Percentiles rank a stretch among this genome's conserved stretches.
Evolutionary conservation across 2,797 vertebrate species (phyloP).

Genomic region (Artibeus lituratus): DNA sequence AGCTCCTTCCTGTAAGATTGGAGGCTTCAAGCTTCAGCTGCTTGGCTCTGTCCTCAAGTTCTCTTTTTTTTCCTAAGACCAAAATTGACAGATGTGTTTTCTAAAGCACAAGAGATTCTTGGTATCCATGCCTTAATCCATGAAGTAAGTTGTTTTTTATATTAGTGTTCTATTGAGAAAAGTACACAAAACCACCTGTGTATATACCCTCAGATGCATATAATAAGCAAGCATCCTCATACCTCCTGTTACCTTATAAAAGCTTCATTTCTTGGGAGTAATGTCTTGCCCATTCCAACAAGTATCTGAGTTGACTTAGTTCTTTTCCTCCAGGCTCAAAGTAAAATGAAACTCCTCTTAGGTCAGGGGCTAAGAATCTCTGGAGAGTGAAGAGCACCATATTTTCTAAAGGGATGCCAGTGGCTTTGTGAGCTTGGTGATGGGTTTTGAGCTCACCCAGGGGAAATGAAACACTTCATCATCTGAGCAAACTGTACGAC

Average conservation of each 20-base stretch:
- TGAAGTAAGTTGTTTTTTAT: not conserved
- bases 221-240: not conserved
- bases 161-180: slow-evolving; percentile 55
- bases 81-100: not conserved
- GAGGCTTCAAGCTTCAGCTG: not conserved
- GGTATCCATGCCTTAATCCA: not conserved
- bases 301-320: slow-evolving; percentile 66
- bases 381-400: slow-evolving; percentile 91
- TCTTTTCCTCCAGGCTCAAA: slow-evolving; percentile 90
- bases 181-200: not conserved
- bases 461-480: slow-evolving; percentile 90
- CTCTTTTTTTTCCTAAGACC: not conserved
- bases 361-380: slow-evolving; percentile 91
- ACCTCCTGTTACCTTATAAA: not conserved
- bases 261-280: not conserved
- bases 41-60: not conserved
- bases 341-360: slow-evolving; percentile 95
- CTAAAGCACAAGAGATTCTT: not conserved
- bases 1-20: not conserved
- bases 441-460: slow-evolving; percentile 92
- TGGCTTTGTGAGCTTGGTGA: slow-evolving; percentile 87
- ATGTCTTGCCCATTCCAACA: not conserved
- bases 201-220: not conserved
- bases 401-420: slow-evolving; percentile 88
- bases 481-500: slow-evolving; percentile 94